Percentiles rank a stretch among this genome's conserved stretches.
Evolutionary conservation across 2,797 vertebrate species (phyloP).

Genomic region (Enteromius fasciolatus): DNA sequence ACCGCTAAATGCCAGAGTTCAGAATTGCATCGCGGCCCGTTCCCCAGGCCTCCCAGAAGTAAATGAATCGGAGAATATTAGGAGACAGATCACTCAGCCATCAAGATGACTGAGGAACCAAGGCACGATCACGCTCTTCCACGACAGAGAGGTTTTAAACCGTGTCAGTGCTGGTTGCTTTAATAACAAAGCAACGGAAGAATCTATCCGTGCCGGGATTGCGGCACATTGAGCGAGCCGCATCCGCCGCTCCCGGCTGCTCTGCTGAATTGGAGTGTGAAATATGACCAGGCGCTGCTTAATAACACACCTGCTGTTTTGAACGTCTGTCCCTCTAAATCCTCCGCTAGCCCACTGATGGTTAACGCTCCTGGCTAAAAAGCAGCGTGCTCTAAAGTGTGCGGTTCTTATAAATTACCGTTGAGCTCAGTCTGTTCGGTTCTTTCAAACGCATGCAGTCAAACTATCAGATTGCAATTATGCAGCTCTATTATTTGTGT

Average conservation of each 20-base stretch:
- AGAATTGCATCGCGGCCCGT: slow-evolving; percentile 59
- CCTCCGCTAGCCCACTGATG: slow-evolving; percentile 46
- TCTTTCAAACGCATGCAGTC: background rate
- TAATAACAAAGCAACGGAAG: slow-evolving; percentile 28
- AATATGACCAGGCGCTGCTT: slow-evolving; percentile 66
- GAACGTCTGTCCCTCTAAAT: slow-evolving; percentile 67
- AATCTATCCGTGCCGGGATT: slow-evolving; percentile 34
- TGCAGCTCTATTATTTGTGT: background rate
- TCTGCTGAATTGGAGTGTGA: slow-evolving; percentile 65
- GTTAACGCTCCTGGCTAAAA: slow-evolving; percentile 44
- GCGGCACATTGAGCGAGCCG: slow-evolving; percentile 38
- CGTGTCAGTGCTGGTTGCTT: slow-evolving; percentile 36
- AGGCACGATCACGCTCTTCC: slow-evolving; percentile 31
- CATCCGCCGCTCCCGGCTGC: slow-evolving; percentile 25
- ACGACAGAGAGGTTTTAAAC: slow-evolving; percentile 43
- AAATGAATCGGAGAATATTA: slow-evolving; percentile 44
- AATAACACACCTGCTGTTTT: slow-evolving; percentile 73
- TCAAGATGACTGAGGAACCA: slow-evolving; percentile 7
- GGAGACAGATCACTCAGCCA: slow-evolving; percentile 36
- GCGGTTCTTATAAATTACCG: slow-evolving; percentile 32
- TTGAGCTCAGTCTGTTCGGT: slow-evolving; percentile 33
- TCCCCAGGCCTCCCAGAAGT: slow-evolving; percentile 44
- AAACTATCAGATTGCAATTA: slow-evolving; percentile 26
- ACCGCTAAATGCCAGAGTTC: slow-evolving; percentile 56
- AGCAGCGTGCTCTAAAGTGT: slow-evolving; percentile 13